These are phyloP conservation scores for Saxicola maurus DNA, from an alignment of 2,797 vertebrate species.

Conservation along the genomic window DNA sequence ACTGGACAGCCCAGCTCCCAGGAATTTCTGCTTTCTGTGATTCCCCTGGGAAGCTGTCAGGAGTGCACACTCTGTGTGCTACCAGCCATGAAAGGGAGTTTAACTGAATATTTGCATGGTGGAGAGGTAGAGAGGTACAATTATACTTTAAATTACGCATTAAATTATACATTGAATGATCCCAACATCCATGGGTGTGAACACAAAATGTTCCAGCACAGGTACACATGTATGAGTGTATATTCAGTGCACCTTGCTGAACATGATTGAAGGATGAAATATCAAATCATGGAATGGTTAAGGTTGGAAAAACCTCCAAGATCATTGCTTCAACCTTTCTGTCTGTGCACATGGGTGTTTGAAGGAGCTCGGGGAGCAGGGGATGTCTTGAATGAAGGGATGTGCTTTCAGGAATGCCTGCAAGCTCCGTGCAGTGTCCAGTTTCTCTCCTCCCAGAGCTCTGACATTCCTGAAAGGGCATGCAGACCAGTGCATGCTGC, in stretches of 20 bases:
- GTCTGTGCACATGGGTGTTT: accelerated
- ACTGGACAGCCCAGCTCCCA: not conserved
- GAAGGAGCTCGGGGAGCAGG: not conserved
- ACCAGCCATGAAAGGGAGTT: not conserved
- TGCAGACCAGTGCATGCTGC: not conserved
- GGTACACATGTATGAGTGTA: accelerated
- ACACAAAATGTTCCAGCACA: not conserved
- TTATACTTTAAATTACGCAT: not conserved
- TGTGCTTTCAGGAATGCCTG: not conserved
- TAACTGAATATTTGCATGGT: not conserved
- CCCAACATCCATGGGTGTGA: accelerated
- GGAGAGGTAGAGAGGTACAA: not conserved
- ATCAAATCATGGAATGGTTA: accelerated
- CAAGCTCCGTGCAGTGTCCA: not conserved
- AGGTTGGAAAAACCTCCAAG: not conserved
- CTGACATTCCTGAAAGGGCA: not conserved
- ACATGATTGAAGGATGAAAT: not conserved
- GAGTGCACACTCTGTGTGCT: not conserved
- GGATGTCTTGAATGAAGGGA: not conserved
- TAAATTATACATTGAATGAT: not conserved
- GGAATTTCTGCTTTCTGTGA: not conserved
- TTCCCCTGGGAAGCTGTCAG: not conserved
- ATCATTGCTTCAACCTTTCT: not conserved
- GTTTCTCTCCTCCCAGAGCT: not conserved
- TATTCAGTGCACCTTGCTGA: not conserved